Evolutionary conservation across 2,888 invertebrate genomes (phyloP), one percentile per base, ranked within the genome.

Genomic region (Eurytoma californica): DNA sequence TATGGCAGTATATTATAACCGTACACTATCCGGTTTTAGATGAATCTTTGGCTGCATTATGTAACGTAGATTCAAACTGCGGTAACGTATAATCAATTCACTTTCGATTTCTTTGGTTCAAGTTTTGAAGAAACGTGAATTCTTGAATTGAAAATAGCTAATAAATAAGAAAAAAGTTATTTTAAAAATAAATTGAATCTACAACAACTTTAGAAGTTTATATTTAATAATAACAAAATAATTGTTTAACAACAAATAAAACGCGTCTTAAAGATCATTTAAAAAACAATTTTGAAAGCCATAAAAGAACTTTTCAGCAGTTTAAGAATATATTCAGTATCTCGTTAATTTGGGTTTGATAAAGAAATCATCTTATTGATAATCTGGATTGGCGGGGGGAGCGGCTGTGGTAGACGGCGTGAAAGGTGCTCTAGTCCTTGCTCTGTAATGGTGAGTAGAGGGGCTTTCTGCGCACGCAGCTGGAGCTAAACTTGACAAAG

Each of bases 1-100:
- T 13, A 28, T 16, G 57, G 47, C 13, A 58, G 30, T 24, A 28
- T 74, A 58, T 58, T 47, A 30, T 51, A 39, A 0, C 12, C 9
- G 24, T 47, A 18, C 55, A 55, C 39, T 74, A 20, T 55, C 61
- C 69, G 39, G 61, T 75, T 63, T 7, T 63, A 28, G 47, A n/a
- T 2, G 55, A 63, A 69, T 76, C 39, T 49, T 5, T 18, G 57
- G 55, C 47, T 47, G n/a, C 14, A 4, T 69, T 63, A 76, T 24
- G 28, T 69, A 61, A 76, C 28, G 3, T 20, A 0, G 14, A 16
- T 69, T 47, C 51, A 3, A 67, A 30, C 16, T 9, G 30, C 2
- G 47, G 39, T 61, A 47, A 53, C 47, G 16, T 69, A 49, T 12
- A 28, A 57, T 12, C 53, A 13, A 12, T 61, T 58, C 20, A 76